phyloP scores from a whole-genome alignment of 2,113 vertebrate genomes.

The Sporophila hypoxantha region DNA sequence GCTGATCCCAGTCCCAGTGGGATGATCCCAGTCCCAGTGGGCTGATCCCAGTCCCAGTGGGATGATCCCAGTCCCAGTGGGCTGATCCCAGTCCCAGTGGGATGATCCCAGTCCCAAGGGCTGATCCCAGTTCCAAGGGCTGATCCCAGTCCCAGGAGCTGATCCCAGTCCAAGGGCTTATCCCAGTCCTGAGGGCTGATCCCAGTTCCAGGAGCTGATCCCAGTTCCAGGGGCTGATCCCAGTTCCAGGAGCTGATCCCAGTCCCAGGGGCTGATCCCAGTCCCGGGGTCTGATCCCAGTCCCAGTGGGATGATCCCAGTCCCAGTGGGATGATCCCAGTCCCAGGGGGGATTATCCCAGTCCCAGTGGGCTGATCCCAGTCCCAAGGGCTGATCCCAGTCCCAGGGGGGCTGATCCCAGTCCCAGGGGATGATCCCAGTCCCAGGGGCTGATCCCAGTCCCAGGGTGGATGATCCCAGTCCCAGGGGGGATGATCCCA shows the following conservation, averaged over 20 bases:
- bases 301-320: neutral
- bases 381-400: neutral
- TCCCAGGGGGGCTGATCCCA: neutral
- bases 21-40: too few species aligned
- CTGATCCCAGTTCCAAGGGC: accelerated
- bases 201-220: accelerated
- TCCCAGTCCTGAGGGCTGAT: neutral
- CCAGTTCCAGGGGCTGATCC: neutral
- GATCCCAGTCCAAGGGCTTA: neutral
- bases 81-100: neutral
- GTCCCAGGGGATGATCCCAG: too few species aligned
- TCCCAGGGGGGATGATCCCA: neutral
- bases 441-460: too few species aligned
- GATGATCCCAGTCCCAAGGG: neutral
- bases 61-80: neutral
- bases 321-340: neutral
- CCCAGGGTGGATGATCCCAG: too few species aligned
- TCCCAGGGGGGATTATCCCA: accelerated
- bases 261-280: accelerated
- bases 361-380: accelerated
- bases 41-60: neutral
- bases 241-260: neutral
- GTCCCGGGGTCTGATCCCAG: neutral
- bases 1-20: too few species aligned
- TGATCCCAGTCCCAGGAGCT: too few species aligned